Conservation (phyloP, 2,113 vertebrate species). For the Syngnathus scovelli region DNA sequence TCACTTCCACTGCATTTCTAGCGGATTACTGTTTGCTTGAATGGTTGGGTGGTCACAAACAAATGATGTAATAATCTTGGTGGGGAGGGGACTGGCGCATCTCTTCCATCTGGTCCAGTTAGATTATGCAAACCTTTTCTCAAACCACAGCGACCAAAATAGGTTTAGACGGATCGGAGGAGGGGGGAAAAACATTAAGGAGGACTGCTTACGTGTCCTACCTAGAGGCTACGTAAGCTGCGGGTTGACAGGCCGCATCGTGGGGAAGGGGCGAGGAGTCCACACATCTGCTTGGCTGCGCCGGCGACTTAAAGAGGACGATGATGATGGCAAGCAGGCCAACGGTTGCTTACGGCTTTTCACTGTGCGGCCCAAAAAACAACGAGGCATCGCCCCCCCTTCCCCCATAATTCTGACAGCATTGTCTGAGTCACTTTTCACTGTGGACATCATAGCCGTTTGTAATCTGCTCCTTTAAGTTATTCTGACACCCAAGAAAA, state of each 20-base stretch:
- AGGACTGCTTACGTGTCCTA: constrained; percentile 42
- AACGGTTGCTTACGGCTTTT: constrained; percentile 37
- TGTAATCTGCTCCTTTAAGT: not conserved
- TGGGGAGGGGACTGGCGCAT: constrained; percentile 21
- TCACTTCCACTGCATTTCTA: constrained; percentile 15
- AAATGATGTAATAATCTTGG: constrained; percentile 33
- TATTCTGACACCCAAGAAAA: not conserved
- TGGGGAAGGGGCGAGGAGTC: constrained; percentile 17
- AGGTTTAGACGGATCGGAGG: constrained; percentile 33
- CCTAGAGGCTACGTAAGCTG: constrained; percentile 51
- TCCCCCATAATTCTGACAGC: not conserved
- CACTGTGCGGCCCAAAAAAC: constrained; percentile 29
- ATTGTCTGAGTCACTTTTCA: not conserved
- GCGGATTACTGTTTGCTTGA: constrained; percentile 23
- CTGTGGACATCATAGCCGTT: not conserved
- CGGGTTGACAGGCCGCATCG: constrained; percentile 28
- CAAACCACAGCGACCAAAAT: constrained; percentile 48
- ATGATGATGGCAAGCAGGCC: constrained; percentile 21
- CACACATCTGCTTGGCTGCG: constrained; percentile 21
- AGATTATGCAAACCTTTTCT: constrained; percentile 45
- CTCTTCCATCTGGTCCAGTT: constrained; percentile 28
- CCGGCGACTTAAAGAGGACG: constrained; percentile 24
- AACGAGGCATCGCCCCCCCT: no score
- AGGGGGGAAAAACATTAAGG: constrained; percentile 20
- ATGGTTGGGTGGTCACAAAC: constrained; percentile 24